A percentile compares a stretch with the other conserved stretches of the same genome.
Conservation (phyloP, 2,888 invertebrate genomes). For the Steinernema hermaphroditum region DNA sequence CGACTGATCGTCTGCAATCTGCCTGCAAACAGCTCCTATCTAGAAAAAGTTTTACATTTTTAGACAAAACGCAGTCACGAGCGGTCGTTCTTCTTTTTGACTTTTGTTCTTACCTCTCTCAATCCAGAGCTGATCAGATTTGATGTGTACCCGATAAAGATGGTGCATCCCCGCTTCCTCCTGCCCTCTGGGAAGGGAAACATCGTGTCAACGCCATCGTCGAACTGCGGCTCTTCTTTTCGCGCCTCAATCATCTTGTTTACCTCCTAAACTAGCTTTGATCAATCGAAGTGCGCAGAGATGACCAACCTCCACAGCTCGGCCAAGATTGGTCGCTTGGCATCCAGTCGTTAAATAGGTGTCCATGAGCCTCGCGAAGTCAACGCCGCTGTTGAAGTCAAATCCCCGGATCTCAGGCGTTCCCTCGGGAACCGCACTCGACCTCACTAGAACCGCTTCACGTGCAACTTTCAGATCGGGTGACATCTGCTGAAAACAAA, state of each 20-base stretch:
- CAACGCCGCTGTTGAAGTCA: conserved; percentile 85
- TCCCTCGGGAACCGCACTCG: conserved; percentile 44
- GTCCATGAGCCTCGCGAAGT: conserved; percentile 81
- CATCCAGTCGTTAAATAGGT: conserved; percentile 85
- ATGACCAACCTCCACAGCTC: conserved; percentile 83
- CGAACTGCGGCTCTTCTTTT: conserved; percentile 37
- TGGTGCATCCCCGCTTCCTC: conserved; percentile 76
- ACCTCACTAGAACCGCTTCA: conserved; percentile 55
- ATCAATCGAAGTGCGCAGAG: too few relatives aligned
- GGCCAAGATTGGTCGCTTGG: conserved; percentile 92
- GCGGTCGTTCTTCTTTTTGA: too few relatives aligned
- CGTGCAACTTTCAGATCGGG: conserved; percentile 48
- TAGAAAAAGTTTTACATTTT: not conserved
- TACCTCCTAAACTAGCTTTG: conserved; percentile 59
- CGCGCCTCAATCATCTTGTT: conserved; percentile 57
- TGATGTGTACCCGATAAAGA: conserved; percentile 94
- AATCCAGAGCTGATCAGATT: conserved; percentile 94
- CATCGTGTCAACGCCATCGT: conserved; percentile 42
- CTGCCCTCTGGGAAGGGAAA: conserved; percentile 62
- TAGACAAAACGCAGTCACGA: too few relatives aligned
- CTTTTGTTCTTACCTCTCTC: conserved; percentile 73
- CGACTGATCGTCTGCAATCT: too few relatives aligned
- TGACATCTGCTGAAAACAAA: too few relatives aligned
- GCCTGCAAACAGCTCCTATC: too few relatives aligned
- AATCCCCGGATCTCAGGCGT: conserved; percentile 73